phyloP scores from a whole-genome alignment of 1,140 invertebrate genomes.

The Rhopalosiphum maidis region DNA sequence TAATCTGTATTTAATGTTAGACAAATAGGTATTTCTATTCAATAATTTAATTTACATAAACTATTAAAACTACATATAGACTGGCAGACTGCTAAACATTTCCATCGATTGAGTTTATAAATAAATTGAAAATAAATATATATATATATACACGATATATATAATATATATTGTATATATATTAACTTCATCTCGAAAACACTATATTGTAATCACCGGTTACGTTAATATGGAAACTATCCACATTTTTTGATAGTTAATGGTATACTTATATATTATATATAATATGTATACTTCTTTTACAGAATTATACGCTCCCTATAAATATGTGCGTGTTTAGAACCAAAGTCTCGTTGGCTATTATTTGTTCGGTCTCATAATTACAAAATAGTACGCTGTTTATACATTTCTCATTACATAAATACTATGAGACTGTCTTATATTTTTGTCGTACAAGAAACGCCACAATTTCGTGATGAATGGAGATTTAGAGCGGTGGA shows the following conservation, averaged over 20 bases:
- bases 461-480: background rate
- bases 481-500: background rate
- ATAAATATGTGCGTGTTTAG: slow-evolving; percentile 14
- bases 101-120: background rate
- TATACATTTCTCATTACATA: slow-evolving; percentile 11
- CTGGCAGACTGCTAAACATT: background rate
- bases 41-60: background rate
- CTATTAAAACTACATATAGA: background rate
- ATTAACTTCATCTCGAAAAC: background rate
- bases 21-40: background rate
- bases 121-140: background rate
- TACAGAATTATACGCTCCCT: background rate
- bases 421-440: background rate
- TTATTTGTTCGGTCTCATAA: background rate
- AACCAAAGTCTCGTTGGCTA: background rate
- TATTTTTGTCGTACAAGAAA: background rate
- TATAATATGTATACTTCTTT: background rate
- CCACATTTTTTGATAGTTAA: background rate
- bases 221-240: background rate
- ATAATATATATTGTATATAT: background rate
- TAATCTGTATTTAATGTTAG: background rate
- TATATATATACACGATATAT: background rate
- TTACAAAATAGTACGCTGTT: slow-evolving; percentile 10
- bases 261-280: background rate
- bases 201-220: background rate